phyloP scores from a whole-genome alignment of 2,888 invertebrate species.

The Tuberolachnus salignus region DNA sequence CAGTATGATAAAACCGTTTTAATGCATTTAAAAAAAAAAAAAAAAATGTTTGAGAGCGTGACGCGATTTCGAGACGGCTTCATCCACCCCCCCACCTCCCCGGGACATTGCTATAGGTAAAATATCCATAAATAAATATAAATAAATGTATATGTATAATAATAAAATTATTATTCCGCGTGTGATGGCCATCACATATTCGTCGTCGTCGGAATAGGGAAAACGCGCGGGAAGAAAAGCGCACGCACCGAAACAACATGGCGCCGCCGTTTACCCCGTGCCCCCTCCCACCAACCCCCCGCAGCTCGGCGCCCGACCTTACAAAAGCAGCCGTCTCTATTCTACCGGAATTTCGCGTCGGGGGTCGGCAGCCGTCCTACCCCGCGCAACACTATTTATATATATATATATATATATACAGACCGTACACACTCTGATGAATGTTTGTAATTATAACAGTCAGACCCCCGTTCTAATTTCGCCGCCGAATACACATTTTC shows the following conservation, averaged over 20 bases:
- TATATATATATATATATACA: no score
- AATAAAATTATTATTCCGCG: no score
- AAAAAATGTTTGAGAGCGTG: no score
- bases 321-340: conserved; percentile 23
- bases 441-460: conserved; percentile 67
- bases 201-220: neutral
- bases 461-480: conserved; percentile 62
- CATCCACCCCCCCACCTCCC: no score
- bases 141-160: no score
- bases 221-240: conserved; percentile 27
- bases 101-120: no score
- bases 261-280: conserved; percentile 9
- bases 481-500: conserved; percentile 48
- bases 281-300: neutral
- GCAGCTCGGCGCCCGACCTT: neutral
- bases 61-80: no score
- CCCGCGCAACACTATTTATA: neutral
- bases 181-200: neutral
- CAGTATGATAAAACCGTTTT: no score
- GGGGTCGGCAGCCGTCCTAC: conserved; percentile 17
- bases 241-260: conserved; percentile 44
- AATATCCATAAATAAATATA: no score
- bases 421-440: conserved; percentile 62
- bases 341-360: conserved; percentile 41
- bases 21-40: no score